Evolutionary conservation across 2,797 vertebrate genomes (phyloP).

Genomic region (Glossophaga mutica): DNA sequence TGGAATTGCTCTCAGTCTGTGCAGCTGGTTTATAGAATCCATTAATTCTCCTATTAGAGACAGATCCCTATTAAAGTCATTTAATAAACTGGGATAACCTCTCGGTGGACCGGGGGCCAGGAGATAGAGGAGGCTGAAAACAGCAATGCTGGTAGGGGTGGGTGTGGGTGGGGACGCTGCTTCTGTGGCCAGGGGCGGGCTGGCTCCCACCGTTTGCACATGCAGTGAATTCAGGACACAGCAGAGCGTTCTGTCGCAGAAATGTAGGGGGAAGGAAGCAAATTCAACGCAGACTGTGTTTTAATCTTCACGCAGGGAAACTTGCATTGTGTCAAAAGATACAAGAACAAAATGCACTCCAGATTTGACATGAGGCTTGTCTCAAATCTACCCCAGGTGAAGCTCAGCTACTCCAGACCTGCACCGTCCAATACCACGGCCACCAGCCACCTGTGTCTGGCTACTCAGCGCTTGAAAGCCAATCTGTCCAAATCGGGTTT

Average conservation of each 20-base stretch:
- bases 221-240: neutral
- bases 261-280: neutral
- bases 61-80: constrained; percentile 69
- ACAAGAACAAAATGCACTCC: neutral
- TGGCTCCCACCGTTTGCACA: neutral
- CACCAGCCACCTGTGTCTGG: neutral
- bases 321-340: neutral
- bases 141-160: neutral
- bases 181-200: neutral
- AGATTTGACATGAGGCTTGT: neutral
- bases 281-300: neutral
- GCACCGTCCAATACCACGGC: rapidly evolving
- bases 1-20: neutral
- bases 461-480: neutral
- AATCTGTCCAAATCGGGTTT: neutral
- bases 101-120: constrained; percentile 67
- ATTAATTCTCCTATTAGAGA: constrained; percentile 78
- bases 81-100: constrained; percentile 76
- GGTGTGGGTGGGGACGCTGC: neutral
- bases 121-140: constrained; percentile 49
- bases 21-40: constrained; percentile 71
- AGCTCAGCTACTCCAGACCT: neutral
- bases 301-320: neutral
- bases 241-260: neutral
- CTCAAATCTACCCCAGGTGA: neutral